Percentiles rank a stretch among this genome's conserved stretches.
Evolutionary conservation across 2,113 vertebrate species (phyloP).

Genomic region (Nestor notabilis): DNA sequence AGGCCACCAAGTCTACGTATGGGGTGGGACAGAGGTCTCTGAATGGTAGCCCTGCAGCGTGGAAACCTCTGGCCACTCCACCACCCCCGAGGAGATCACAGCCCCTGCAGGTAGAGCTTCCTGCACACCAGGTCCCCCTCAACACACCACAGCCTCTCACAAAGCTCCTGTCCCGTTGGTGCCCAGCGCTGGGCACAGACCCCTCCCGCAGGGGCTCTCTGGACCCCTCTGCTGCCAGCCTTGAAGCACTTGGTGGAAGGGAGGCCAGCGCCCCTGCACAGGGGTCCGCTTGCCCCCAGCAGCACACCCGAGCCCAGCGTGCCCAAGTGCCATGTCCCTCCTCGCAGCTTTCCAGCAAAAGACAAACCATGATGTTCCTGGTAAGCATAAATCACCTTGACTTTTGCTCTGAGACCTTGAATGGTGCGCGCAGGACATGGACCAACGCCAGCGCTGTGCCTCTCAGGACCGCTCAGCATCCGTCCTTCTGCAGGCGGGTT

Average conservation of each 20-base stretch:
- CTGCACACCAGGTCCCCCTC: accelerated
- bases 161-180: accelerated
- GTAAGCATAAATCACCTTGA: neutral
- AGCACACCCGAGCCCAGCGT: accelerated
- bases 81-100: accelerated
- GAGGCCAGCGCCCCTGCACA: neutral
- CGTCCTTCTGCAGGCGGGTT: accelerated
- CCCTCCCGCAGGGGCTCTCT: accelerated
- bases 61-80: neutral
- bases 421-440: accelerated
- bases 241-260: neutral
- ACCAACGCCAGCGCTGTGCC: accelerated
- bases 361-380: accelerated
- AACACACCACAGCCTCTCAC: neutral
- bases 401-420: neutral
- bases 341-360: accelerated
- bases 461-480: neutral
- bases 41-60: neutral
- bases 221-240: neutral
- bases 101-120: neutral
- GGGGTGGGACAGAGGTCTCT: neutral
- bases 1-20: no score
- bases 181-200: neutral
- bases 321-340: accelerated
- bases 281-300: accelerated